These are phyloP conservation scores for Mustela lutreola DNA, from an alignment of 2,113 vertebrate genomes.

Conservation along the genomic window DNA sequence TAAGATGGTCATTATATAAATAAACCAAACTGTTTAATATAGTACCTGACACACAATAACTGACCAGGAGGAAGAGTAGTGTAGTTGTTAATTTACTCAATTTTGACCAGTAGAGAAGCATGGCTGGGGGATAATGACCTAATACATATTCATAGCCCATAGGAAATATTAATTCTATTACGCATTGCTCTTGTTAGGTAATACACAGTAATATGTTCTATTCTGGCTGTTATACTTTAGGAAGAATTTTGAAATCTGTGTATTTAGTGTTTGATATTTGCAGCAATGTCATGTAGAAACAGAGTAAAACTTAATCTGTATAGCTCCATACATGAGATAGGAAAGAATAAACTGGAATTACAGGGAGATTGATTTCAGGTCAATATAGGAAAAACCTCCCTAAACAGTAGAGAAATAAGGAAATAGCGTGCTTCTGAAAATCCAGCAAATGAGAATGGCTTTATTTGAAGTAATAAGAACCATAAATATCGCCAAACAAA, in stretches of 20 bases:
- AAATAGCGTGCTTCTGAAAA: not conserved
- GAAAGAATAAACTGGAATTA: conserved; percentile 1
- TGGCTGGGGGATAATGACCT: not conserved
- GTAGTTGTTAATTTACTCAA: not conserved
- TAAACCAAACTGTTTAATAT: not conserved
- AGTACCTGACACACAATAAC: not conserved
- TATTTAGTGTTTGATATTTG: conserved; percentile 45
- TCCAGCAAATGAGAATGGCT: not conserved
- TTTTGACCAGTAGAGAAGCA: not conserved
- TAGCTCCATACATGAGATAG: not conserved
- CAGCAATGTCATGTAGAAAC: not conserved
- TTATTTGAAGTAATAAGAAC: conserved; percentile 12
- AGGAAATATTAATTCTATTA: not conserved
- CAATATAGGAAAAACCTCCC: not conserved
- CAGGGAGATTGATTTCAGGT: not conserved
- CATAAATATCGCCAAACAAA: not conserved
- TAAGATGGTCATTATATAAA: not conserved
- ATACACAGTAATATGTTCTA: not conserved
- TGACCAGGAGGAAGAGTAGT: not conserved
- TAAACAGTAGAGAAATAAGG: not conserved
- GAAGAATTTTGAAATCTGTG: not conserved
- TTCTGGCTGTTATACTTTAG: not conserved
- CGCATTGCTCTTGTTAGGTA: not conserved
- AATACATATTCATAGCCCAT: not conserved
- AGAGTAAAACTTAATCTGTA: not conserved